Conservation (phyloP, 2,888 invertebrate genomes). For the Rotaria macrura region DNA sequence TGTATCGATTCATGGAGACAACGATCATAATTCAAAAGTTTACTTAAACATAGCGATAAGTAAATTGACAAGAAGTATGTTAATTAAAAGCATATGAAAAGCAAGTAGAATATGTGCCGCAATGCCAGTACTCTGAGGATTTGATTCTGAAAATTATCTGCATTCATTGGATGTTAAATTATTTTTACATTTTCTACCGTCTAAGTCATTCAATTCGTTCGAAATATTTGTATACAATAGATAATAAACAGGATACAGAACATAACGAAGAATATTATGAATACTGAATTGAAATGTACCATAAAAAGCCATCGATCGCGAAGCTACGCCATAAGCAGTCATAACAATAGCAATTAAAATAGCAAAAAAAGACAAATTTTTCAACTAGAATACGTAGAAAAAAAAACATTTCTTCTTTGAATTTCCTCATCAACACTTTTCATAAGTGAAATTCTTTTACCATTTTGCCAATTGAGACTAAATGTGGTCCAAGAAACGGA, state of each 20-base stretch:
- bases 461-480: not conserved
- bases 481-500: constrained; percentile 3
- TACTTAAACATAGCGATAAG: not conserved
- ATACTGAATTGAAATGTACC: not conserved
- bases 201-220: not conserved
- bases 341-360: not conserved
- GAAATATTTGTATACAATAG: not conserved
- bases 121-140: not conserved
- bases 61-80: not conserved
- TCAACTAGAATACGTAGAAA: not conserved
- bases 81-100: constrained; percentile 9
- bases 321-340: not conserved
- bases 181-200: not conserved
- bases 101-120: not conserved
- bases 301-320: not conserved
- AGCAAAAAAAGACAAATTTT: not conserved
- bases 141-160: not conserved
- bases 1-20: too few species aligned
- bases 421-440: not conserved
- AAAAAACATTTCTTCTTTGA: too few species aligned
- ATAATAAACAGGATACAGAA: constrained; percentile 2
- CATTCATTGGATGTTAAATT: too few species aligned
- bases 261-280: not conserved
- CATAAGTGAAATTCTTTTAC: not conserved
- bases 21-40: not conserved